Conservation (phyloP, 1,140 invertebrate species). For the Drosophila auraria region DNA sequence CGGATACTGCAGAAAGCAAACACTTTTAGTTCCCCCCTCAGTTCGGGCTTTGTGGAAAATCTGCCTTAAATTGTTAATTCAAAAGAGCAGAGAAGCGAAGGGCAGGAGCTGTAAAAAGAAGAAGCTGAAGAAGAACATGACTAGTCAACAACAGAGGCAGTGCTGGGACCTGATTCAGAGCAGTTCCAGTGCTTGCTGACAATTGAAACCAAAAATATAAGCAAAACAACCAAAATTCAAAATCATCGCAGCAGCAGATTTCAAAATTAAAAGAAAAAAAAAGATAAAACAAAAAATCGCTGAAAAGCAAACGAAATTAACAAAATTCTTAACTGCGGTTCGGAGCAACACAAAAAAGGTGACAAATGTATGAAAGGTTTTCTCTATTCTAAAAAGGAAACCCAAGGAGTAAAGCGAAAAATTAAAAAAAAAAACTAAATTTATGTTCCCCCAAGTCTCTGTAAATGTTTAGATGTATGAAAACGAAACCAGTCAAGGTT, state of each 20-base stretch:
- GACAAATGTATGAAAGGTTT: conserved; percentile 62
- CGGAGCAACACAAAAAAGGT: conserved; percentile 41
- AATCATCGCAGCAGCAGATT: conserved; percentile 71
- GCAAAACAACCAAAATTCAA: conserved; percentile 76
- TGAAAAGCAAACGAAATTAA: conserved; percentile 44
- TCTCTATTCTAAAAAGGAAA: conserved; percentile 61
- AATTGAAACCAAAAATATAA: conserved; percentile 56
- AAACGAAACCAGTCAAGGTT: conserved; percentile 39
- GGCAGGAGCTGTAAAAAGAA: conserved; percentile 21
- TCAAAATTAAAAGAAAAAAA: conserved; percentile 68
- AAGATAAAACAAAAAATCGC: conserved; percentile 4
- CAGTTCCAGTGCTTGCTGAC: conserved; percentile 31
- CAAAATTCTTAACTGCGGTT: conserved; percentile 64
- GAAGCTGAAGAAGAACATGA: conserved; percentile 54
- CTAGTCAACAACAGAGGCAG: conserved; percentile 71
- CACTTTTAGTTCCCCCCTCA: conserved; percentile 46
- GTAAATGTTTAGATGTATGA: conserved; percentile 79
- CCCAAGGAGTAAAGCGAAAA: conserved; percentile 14
- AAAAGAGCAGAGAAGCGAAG: conserved; percentile 15
- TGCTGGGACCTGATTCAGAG: conserved; percentile 16
- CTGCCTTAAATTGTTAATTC: conserved; percentile 88
- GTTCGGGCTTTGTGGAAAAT: conserved; percentile 88
- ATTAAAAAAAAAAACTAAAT: conserved; percentile 19
- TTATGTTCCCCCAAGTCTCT: conserved; percentile 70
- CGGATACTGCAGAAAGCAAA: conserved; percentile 48